A percentile compares a stretch with the other conserved stretches of the same genome.
These are phyloP conservation scores for Drosophila paramelanica DNA, from an alignment of 2,888 invertebrate genomes.

Conservation along the genomic window DNA sequence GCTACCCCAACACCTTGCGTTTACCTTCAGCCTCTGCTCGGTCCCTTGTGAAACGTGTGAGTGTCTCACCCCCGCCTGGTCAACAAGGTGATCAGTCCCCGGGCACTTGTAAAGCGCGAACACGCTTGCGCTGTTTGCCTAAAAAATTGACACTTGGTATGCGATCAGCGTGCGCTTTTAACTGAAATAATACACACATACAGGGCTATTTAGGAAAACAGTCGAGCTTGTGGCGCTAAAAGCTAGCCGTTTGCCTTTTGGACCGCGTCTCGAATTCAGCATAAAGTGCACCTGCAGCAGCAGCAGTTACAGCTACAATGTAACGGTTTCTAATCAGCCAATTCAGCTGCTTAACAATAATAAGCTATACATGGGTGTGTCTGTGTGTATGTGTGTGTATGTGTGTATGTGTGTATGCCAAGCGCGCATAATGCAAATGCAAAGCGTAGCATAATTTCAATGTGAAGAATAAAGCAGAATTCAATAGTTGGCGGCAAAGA, in stretches of 20 bases:
- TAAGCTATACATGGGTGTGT: not conserved
- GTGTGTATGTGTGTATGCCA: conserved; percentile 30
- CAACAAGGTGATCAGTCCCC: conserved; percentile 45
- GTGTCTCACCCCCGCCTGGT: conserved; percentile 37
- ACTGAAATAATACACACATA: conserved; percentile 10
- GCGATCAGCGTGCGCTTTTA: conserved; percentile 30
- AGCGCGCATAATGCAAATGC: conserved; percentile 67
- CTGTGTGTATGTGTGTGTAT: not conserved
- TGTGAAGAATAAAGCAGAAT: conserved; percentile 30
- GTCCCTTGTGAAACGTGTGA: conserved; percentile 3
- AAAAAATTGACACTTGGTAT: conserved; percentile 57
- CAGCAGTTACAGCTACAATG: conserved; percentile 27
- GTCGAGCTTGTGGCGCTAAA: conserved; percentile 21
- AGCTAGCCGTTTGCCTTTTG: conserved; percentile 7
- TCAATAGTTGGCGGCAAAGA: conserved; percentile 69
- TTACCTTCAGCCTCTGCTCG: conserved; percentile 5
- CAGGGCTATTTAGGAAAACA: not conserved
- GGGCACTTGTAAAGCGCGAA: conserved; percentile 59
- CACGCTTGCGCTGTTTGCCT: conserved; percentile 63
- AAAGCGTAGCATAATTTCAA: conserved; percentile 76
- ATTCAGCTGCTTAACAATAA: conserved; percentile 26
- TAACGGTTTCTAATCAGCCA: conserved; percentile 50
- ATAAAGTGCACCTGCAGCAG: conserved; percentile 53
- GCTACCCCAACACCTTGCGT: conserved; percentile 18
- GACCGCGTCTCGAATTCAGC: not conserved